Conservation (phyloP, 2,888 invertebrate species). For the Eulithis prunata region DNA sequence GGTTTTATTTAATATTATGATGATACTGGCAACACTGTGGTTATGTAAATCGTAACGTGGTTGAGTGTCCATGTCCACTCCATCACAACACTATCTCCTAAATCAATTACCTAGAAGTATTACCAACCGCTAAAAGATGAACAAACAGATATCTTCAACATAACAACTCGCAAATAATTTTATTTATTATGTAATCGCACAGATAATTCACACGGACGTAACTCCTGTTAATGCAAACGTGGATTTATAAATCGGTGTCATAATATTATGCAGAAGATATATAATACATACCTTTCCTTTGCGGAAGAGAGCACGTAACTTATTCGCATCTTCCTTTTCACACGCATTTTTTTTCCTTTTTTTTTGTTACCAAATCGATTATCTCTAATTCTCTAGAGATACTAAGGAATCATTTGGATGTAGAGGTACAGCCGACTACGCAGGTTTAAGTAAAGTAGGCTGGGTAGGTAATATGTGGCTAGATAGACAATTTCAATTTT, state of each 20-base stretch:
- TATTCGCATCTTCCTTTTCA: not conserved
- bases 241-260: conserved; percentile 39
- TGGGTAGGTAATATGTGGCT: too few species aligned
- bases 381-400: too few species aligned
- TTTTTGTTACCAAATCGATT: too few species aligned
- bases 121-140: conserved; percentile 26
- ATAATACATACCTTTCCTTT: not conserved
- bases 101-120: conserved; percentile 21
- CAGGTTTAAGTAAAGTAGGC: too few species aligned
- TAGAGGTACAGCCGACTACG: too few species aligned
- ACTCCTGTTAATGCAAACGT: conserved; percentile 35
- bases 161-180: conserved; percentile 36
- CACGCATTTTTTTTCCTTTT: not conserved
- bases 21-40: not conserved
- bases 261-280: conserved; percentile 28
- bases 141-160: conserved; percentile 25
- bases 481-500: too few species aligned
- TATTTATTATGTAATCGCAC: conserved; percentile 37
- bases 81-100: conserved; percentile 23
- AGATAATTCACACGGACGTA: conserved; percentile 35
- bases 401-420: too few species aligned
- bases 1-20: not conserved
- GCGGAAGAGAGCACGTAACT: conserved; percentile 5
- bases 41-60: conserved; percentile 20
- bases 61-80: conserved; percentile 27